phyloP scores from a whole-genome alignment of 2,888 invertebrate species.

The Drosophila engyochracea region DNA sequence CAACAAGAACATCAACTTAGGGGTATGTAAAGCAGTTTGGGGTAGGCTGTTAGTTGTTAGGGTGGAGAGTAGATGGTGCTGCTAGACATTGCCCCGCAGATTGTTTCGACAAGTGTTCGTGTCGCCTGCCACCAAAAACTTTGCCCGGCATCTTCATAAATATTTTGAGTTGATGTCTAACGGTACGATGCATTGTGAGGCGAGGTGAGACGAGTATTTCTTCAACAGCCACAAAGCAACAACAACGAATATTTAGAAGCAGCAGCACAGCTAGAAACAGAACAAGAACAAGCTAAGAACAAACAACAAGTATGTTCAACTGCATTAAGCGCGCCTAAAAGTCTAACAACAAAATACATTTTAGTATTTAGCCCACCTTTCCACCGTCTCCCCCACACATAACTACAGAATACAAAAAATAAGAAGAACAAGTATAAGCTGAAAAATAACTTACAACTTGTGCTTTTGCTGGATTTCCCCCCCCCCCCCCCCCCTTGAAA shows the following conservation, averaged over 20 bases:
- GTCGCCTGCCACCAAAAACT: constrained; percentile 64
- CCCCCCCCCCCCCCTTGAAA: neutral
- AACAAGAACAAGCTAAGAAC: constrained; percentile 13
- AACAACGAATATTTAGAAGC: constrained; percentile 3
- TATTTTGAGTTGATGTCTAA: constrained; percentile 69
- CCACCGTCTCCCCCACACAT: neutral
- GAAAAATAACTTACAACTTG: constrained; percentile 29
- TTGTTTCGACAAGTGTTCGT: constrained; percentile 73
- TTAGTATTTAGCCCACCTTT: constrained; percentile 47
- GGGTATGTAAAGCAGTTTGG: neutral
- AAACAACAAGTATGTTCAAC: constrained; percentile 46
- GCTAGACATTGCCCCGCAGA: constrained; percentile 55
- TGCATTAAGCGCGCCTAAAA: constrained; percentile 60
- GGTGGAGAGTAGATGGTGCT: constrained; percentile 13
- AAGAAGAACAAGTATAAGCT: neutral
- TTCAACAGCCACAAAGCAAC: constrained; percentile 18
- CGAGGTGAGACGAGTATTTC: constrained; percentile 4
- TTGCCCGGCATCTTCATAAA: constrained; percentile 71
- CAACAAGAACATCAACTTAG: constrained; percentile 4
- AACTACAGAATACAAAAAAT: neutral
- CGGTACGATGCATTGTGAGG: constrained; percentile 28
- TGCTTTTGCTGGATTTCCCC: constrained; percentile 22
- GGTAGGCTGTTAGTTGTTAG: no score
- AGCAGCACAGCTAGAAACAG: neutral
- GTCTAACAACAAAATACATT: constrained; percentile 58